Evolutionary conservation across 2,113 vertebrate species (phyloP).

Genomic region (Tinamus guttatus): DNA sequence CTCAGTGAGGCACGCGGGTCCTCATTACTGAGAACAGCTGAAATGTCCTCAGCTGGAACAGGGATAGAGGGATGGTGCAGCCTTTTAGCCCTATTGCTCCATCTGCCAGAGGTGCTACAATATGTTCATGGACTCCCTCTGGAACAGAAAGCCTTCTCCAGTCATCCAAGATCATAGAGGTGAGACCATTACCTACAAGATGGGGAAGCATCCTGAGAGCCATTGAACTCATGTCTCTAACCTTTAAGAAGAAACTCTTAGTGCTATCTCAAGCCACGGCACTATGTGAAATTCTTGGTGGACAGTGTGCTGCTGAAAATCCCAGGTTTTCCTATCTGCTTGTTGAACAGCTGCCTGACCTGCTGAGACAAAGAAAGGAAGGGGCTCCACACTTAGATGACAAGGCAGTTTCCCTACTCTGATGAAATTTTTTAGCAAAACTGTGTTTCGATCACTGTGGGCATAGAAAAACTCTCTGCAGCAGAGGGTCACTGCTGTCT

Average conservation of each 20-base stretch:
- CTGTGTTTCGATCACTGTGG: accelerated
- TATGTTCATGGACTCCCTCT: background rate
- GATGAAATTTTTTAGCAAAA: background rate
- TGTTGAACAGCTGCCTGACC: background rate
- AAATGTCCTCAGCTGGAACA: background rate
- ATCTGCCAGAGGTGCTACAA: background rate
- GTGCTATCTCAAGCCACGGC: background rate
- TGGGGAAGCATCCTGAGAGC: background rate
- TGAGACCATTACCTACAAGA: background rate
- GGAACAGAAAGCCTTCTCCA: background rate
- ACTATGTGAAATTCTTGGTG: background rate
- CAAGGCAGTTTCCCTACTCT: background rate
- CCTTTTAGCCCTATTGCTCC: background rate
- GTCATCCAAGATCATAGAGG: background rate
- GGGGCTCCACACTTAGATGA: background rate
- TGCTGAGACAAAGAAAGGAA: background rate
- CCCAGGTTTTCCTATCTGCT: background rate
- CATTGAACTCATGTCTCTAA: background rate
- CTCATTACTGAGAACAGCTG: accelerated
- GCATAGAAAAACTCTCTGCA: background rate
- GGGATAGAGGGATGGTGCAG: background rate
- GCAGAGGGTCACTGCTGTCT: background rate
- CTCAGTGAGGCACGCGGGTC: background rate
- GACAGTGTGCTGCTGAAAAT: background rate
- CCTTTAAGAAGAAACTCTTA: background rate